Evolutionary conservation across 2,113 vertebrate genomes (phyloP).

Genomic region (Megaleporinus macrocephalus): DNA sequence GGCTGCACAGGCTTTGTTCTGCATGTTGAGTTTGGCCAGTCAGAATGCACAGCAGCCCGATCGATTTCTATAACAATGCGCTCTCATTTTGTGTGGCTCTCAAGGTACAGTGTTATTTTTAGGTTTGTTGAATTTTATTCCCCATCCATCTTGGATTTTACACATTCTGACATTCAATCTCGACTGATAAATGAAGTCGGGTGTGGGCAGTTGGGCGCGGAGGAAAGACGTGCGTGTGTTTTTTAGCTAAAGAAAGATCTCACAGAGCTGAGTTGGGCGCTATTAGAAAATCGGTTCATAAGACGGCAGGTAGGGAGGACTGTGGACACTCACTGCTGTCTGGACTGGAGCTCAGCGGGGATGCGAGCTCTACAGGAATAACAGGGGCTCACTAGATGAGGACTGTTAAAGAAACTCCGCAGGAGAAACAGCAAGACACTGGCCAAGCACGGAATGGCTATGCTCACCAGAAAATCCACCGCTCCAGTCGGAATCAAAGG

Average conservation of each 20-base stretch:
- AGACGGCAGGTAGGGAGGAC: conserved; percentile 21
- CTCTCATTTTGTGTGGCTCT: neutral
- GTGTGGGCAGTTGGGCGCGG: neutral
- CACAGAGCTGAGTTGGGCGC: conserved; percentile 14
- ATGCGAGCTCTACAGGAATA: neutral
- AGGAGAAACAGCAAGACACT: conserved; percentile 19
- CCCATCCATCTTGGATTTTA: conserved; percentile 22
- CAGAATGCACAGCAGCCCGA: neutral
- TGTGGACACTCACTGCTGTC: neutral
- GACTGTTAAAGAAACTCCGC: conserved; percentile 24
- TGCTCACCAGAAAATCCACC: conserved; percentile 11
- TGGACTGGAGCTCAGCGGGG: conserved; percentile 19
- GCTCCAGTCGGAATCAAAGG: neutral
- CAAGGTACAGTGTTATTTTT: conserved; percentile 20
- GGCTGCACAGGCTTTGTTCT: too few relatives aligned
- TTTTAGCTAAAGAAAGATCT: neutral
- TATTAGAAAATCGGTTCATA: conserved; percentile 27
- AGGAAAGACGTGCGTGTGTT: neutral
- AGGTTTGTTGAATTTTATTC: conserved; percentile 2
- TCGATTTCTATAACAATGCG: neutral
- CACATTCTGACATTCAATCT: conserved; percentile 42
- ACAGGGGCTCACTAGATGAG: conserved; percentile 21
- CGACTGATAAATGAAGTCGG: conserved; percentile 35
- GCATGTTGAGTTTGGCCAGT: neutral
- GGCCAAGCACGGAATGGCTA: neutral